These are phyloP conservation scores for Drosophila borealis DNA, from an alignment of 2,888 invertebrate genomes.

Conservation along the genomic window DNA sequence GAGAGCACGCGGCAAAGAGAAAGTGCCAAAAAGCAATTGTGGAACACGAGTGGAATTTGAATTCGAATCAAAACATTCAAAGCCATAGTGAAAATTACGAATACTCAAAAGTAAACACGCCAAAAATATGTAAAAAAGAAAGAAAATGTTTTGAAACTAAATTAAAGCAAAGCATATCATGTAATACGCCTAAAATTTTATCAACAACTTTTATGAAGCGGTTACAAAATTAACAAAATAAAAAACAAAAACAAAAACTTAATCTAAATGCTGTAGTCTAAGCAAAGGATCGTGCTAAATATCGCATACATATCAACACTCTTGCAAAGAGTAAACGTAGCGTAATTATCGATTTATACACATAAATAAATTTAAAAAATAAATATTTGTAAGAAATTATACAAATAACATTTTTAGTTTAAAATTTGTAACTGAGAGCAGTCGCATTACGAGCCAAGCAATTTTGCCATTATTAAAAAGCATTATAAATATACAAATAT, in stretches of 20 bases:
- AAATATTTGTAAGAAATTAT: constrained; percentile 32
- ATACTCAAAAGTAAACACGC: constrained; percentile 16
- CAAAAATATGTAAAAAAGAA: constrained; percentile 5
- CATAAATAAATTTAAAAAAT: constrained; percentile 17
- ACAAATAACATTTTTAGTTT: constrained; percentile 25
- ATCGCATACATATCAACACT: constrained; percentile 81
- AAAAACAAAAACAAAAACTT: constrained; percentile 24
- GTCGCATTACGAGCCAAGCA: constrained; percentile 17
- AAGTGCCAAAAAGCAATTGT: constrained; percentile 39
- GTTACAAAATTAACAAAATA: constrained; percentile 15
- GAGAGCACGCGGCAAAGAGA: constrained; percentile 43
- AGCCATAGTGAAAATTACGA: constrained; percentile 12
- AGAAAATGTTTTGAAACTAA: constrained; percentile 2
- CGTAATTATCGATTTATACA: constrained; percentile 39
- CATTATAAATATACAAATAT: constrained; percentile 3
- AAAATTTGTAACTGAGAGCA: constrained; percentile 1
- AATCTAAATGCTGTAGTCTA: constrained; percentile 65
- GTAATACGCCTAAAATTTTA: constrained; percentile 31
- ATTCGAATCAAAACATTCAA: constrained; percentile 61
- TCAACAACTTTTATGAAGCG: constrained; percentile 17
- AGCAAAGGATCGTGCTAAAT: constrained; percentile 51
- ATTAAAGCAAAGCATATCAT: constrained; percentile 46
- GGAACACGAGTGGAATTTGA: constrained; percentile 53
- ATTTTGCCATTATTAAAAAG: constrained; percentile 54
- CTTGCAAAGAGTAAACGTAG: constrained; percentile 74